phyloP scores from a whole-genome alignment of 2,113 vertebrate genomes.

The Neofelis nebulosa region DNA sequence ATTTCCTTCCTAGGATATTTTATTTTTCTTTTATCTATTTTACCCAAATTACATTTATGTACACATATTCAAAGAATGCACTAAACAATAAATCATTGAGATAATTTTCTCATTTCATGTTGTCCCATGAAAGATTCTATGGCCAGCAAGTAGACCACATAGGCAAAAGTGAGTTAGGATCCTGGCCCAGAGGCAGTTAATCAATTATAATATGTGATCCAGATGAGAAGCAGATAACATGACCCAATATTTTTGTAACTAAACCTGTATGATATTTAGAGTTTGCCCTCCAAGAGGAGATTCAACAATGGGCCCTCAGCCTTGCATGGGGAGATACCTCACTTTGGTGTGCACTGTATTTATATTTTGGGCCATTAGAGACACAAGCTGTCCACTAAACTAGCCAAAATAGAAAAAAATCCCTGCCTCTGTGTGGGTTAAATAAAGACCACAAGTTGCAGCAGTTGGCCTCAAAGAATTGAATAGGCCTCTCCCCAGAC shows the following conservation, averaged over 20 bases:
- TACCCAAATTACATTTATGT: neutral
- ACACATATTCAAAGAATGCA: neutral
- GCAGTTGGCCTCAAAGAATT: neutral
- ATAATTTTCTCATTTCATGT: constrained; percentile 1
- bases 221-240: neutral
- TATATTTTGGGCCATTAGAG: constrained; percentile 25
- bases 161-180: neutral
- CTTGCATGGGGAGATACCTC: neutral
- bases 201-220: neutral
- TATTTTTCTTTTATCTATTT: neutral
- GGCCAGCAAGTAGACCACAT: neutral
- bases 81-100: neutral
- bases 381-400: constrained; percentile 56
- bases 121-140: neutral
- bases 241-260: neutral
- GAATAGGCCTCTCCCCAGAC: constrained; percentile 52
- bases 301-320: neutral
- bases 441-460: constrained; percentile 63
- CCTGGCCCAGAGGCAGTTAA: neutral
- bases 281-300: neutral
- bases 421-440: constrained; percentile 6
- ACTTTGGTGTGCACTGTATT: neutral
- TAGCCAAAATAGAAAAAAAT: constrained; percentile 61
- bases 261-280: neutral
- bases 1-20: neutral